phyloP scores from a whole-genome alignment of 1,140 invertebrate species.

The Trichonephila clavipes region DNA sequence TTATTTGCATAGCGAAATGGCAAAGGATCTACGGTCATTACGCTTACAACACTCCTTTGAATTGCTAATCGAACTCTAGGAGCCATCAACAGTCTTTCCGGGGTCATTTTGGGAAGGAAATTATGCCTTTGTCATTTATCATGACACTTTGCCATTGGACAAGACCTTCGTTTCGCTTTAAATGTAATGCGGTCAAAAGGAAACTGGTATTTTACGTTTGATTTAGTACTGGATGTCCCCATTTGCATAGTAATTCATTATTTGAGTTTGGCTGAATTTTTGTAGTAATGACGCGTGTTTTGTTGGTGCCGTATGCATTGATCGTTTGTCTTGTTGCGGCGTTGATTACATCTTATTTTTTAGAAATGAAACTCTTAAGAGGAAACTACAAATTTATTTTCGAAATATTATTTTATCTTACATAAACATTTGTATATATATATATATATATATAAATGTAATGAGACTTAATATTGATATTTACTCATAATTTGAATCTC shows the following conservation, averaged over 20 bases:
- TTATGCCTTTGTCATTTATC: constrained; percentile 17
- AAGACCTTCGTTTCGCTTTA: not conserved
- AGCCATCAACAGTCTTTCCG: not conserved
- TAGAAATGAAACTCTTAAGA: too few species aligned
- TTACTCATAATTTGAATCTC: too few species aligned
- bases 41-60: not conserved
- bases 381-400: too few species aligned
- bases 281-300: not conserved
- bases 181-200: not conserved
- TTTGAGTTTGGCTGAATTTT: not conserved
- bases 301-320: too few species aligned
- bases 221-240: not conserved
- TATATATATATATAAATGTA: too few species aligned
- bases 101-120: not conserved
- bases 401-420: too few species aligned
- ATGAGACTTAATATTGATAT: too few species aligned
- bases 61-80: not conserved
- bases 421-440: too few species aligned
- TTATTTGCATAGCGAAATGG: not conserved
- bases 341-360: too few species aligned
- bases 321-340: too few species aligned
- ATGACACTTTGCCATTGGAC: not conserved
- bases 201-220: not conserved
- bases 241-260: not conserved
- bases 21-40: constrained; percentile 14